Base-by-base conservation (phyloP, 2,113 vertebrate species). In the Pseudonaja textilis region DNA sequence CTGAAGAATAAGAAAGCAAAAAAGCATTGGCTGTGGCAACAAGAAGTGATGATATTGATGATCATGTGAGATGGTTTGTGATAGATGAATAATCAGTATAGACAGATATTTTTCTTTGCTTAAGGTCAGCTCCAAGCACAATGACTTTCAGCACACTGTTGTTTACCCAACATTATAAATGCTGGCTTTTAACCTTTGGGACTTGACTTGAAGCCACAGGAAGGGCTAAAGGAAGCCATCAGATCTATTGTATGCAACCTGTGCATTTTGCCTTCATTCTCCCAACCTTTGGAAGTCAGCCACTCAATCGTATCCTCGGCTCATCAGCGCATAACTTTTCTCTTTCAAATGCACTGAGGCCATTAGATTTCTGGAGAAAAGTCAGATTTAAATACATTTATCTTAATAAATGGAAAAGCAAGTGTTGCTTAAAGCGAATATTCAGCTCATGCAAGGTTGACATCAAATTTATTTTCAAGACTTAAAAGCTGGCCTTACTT, bases 401-500 rank as follows among this genome's bases (percentile, higher is more conserved):
- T 94, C 8, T 4, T 61, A 94, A 94, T 50, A 94, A 95, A 91
- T 88, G 55, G 94, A 91, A 95, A 93, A 89, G 0, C 74, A 91
- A 94, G 57, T 3, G 26, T 91, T 5, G 8, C 94, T 95, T 94
- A 26, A 85, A 94, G 93, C 54, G 93, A 14, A 22, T 89, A 47
- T 9, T 94, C 92, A 25, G 10, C 87, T 93, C 89, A 85, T 91
- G 91, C 29, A 0, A 52, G 0, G 0, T 42, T 94, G 93, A 54
- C 90, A 52, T 88, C 59, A 34, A 85, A 55, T 95, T 94, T 95
- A 89, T 95, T 95, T 95, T 52, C 2, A 1, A 39, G 87, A 95
- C 8, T 92, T 94, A 89, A 91, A 95, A 95, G 88, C 90, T 95
- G 93, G 39, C 90, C 94, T 94, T n/a, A 14, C 91, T 95, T 93